Percentiles rank a stretch among this genome's conserved stretches.
These are phyloP conservation scores for Pelmatolapia mariae DNA, from an alignment of 2,113 vertebrate species.

Conservation along the genomic window DNA sequence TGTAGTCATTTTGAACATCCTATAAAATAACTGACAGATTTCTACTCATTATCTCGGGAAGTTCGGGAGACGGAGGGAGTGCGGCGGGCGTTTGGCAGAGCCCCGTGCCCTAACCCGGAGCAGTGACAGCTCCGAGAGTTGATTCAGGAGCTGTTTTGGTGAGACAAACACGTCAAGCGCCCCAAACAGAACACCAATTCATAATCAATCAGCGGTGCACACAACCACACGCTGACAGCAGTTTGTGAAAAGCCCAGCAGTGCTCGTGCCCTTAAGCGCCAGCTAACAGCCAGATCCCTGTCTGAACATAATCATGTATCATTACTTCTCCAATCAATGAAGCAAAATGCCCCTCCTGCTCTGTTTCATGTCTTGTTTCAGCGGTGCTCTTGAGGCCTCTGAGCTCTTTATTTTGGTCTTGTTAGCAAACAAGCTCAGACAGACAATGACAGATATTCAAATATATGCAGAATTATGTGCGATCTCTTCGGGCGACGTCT, in stretches of 20 bases:
- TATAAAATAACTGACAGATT: conserved; percentile 41
- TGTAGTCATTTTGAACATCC: neutral
- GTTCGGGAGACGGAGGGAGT: conserved; percentile 5
- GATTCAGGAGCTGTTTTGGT: neutral
- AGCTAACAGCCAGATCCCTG: conserved; percentile 29
- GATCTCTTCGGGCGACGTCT: neutral
- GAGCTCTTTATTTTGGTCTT: conserved; percentile 32
- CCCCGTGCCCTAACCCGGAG: neutral
- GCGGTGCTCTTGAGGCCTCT: neutral
- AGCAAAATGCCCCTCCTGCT: conserved; percentile 28
- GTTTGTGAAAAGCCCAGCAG: conserved; percentile 36
- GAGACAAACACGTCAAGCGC: neutral
- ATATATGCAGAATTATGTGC: conserved; percentile 21
- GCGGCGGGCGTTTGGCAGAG: neutral
- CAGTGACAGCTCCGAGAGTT: conserved; percentile 16
- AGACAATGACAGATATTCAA: conserved; percentile 25
- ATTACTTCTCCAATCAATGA: conserved; percentile 48
- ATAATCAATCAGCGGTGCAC: conserved; percentile 25
- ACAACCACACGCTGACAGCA: conserved; percentile 27
- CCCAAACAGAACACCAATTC: conserved; percentile 9
- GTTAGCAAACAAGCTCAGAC: conserved; percentile 19
- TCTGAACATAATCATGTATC: conserved; percentile 39
- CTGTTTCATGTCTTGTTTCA: neutral
- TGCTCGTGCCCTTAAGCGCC: conserved; percentile 10
- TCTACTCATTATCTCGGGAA: conserved; percentile 39